Evolutionary conservation across 1,140 invertebrate species (phyloP), one percentile per base, ranked within the genome.

Genomic region (Lucilia cuprina): DNA sequence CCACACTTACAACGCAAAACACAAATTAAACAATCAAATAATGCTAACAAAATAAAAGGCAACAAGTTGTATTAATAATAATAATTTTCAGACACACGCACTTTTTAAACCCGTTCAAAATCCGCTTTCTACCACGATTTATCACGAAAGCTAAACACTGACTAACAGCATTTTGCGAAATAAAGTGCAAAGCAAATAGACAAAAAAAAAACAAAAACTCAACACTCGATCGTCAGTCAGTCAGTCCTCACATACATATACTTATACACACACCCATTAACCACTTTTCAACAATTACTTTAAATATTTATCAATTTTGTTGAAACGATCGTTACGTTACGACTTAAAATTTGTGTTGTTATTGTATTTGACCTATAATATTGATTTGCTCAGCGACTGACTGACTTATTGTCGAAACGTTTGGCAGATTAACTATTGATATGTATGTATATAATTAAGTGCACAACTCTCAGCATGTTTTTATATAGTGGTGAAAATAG

Each of bases 121-220:
- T 47, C 77, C 77, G 77, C 77, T 80, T 80, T 80, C 41, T 21
- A 80, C 41, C n/a, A 49, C 77, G 77, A 80, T 80, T 70, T 80
- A 80, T 21, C 77, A 80, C 77, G 77, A 80, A 80, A 47, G 77
- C 47, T 49, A 50, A 80, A 80, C 41, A 80, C n/a, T 80, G 41
- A 80, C 77, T 80, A 80, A 21, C 41, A 80, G 12, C n/a, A 80
- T 80, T 21, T 80, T 47, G 77, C 41, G n/a, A 21, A 80, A 49
- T 80, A n/a, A 49, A 41, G 34, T 35, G n/a, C 10, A 78, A 47
- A 80, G 41, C 77, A 13, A 80, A n/a, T 49, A 21, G 10, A 70
- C 25, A 17, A 21, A 25, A 25, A 70, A 25, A 21, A 70, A 70
- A 21, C 1, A 25, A 1, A 60, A 60, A 60, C n/a, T 60, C 14